phyloP scores from a whole-genome alignment of 2,888 invertebrate species.

The Heliconius erato region DNA sequence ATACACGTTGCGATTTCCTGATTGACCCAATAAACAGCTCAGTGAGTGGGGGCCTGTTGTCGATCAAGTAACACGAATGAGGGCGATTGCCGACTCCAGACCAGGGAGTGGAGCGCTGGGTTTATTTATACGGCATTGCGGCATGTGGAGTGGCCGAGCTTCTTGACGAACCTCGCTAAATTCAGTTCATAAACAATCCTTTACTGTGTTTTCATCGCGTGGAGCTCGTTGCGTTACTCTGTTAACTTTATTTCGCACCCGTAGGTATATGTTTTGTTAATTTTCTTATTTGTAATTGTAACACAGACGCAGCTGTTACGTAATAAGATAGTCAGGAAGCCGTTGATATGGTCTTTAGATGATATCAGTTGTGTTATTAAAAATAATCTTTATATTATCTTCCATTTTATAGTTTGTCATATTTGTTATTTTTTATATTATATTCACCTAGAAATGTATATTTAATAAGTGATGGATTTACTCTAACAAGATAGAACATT shows the following conservation, averaged over 20 bases:
- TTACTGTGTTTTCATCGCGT: conserved; percentile 26
- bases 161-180: conserved; percentile 45
- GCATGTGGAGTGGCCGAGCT: conserved; percentile 59
- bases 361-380: not conserved
- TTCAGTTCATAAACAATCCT: conserved; percentile 39
- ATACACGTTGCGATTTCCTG: conserved; percentile 74
- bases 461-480: not conserved
- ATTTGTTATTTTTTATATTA: not conserved
- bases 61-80: conserved; percentile 72
- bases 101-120: conserved; percentile 55
- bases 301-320: not conserved
- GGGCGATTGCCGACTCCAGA: conserved; percentile 60
- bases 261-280: not conserved
- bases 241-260: conserved; percentile 21
- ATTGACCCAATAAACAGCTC: conserved; percentile 74
- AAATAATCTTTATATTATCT: not conserved
- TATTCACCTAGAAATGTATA: too few relatives aligned
- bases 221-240: conserved; percentile 8
- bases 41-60: conserved; percentile 73
- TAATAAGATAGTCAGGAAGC: not conserved
- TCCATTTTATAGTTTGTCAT: not conserved
- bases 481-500: not conserved
- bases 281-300: not conserved
- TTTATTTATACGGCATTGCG: conserved; percentile 78
- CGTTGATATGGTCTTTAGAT: not conserved